Conservation (phyloP, 2,113 vertebrate species). For the Ammodytes dubius region DNA sequence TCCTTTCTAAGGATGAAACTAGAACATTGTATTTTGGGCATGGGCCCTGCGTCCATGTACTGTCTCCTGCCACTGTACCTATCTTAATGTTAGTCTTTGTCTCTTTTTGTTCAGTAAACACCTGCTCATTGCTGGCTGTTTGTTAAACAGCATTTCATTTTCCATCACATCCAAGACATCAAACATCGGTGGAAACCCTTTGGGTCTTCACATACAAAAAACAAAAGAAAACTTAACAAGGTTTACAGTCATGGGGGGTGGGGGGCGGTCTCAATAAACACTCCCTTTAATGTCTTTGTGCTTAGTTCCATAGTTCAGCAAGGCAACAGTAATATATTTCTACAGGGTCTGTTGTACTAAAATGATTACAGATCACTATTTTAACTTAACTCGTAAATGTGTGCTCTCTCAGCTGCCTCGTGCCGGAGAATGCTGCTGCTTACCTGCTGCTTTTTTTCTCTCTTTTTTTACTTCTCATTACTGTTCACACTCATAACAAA, state of each 20-base stretch:
- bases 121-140: slow-evolving; percentile 64
- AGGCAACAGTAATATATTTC: slow-evolving; percentile 42
- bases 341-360: slow-evolving; percentile 47
- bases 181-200: slow-evolving; percentile 65
- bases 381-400: not conserved
- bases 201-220: slow-evolving; percentile 53
- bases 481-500: slow-evolving; percentile 18
- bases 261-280: slow-evolving; percentile 62
- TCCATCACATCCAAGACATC: slow-evolving; percentile 70
- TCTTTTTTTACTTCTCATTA: slow-evolving; percentile 62
- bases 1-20: not conserved
- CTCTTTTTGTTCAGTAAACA: slow-evolving; percentile 66
- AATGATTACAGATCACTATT: slow-evolving; percentile 52
- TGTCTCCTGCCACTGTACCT: slow-evolving; percentile 2
- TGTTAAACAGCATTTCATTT: slow-evolving; percentile 69
- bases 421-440: not conserved
- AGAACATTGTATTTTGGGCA: not conserved
- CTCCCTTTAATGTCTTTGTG: slow-evolving; percentile 64
- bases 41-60: not conserved
- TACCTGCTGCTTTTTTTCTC: slow-evolving; percentile 18
- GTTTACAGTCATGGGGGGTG: slow-evolving; percentile 60
- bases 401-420: not conserved
- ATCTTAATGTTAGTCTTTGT: slow-evolving; percentile 49
- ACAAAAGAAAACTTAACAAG: slow-evolving; percentile 67
- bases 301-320: slow-evolving; percentile 40